Evolutionary conservation across 37 sponge, comb jelly and placozoan genomes (phyloP).

Genomic region (Trichoplax adhaerens): DNA sequence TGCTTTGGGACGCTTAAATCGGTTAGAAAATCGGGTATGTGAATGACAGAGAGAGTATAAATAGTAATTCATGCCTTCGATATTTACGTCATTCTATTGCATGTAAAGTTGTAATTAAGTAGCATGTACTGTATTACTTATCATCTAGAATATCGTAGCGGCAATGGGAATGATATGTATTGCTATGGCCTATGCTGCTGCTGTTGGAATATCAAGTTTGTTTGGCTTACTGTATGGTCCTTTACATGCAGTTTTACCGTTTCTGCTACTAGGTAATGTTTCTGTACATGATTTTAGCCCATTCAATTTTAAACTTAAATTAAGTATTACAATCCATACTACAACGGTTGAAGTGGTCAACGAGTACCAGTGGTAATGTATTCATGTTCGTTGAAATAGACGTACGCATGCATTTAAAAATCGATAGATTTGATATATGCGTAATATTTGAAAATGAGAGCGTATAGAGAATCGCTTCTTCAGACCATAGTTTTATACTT

Average conservation of each 20-base stretch:
- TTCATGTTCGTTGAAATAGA: constrained; percentile 2
- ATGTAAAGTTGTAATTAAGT: no score
- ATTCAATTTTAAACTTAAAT: no score
- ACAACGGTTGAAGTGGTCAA: no score
- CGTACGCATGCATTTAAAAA: constrained; percentile 7
- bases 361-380: no score
- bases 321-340: no score
- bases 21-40: constrained; percentile 1
- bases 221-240: constrained; percentile 8
- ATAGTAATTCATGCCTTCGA: constrained; percentile 1
- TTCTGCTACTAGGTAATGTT: constrained; percentile 9
- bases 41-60: not conserved
- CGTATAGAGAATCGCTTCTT: no score
- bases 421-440: constrained; percentile 4
- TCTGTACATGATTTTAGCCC: not conserved
- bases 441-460: not conserved
- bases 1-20: constrained; percentile 4
- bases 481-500: no score
- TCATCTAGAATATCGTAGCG: not conserved
- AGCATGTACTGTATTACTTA: no score
- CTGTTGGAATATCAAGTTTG: constrained; percentile 12
- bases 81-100: no score
- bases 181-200: constrained; percentile 3
- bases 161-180: constrained; percentile 9
- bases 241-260: constrained; percentile 12